Base-by-base conservation (phyloP, 1,140 invertebrate species). In the Drosophila lini region DNA sequence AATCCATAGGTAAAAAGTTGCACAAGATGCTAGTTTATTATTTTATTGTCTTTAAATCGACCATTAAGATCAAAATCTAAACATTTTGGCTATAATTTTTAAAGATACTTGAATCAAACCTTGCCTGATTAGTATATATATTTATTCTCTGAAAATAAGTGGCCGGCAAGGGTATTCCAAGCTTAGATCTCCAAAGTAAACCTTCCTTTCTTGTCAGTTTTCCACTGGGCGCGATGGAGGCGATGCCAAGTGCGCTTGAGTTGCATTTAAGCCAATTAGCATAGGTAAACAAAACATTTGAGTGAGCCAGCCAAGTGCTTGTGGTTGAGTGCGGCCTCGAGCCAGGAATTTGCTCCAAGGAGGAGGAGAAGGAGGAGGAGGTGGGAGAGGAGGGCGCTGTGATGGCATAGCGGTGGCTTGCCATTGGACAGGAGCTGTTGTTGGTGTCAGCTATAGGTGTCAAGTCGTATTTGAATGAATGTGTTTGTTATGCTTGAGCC, bases 271-370 rank as follows among this genome's bases (percentile, higher is more conserved):
- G 85, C 84, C 84, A 89, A 89, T 89, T 89, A 89, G 84, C 84
- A 89, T 89, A 89, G 84, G 84, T 89, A 89, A 89, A 89, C 84
- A 89, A 88, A 89, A 89, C 84, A 89, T 89, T 84, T 84, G 84
- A 89, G 85, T 84, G 84, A 88, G 84, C 84, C 80, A 67, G 80
- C 73, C 83, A 88, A 86, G 83, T 83, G 83, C 61, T 71, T 88
- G 78, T 77, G 76, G 84, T 74, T 80, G 75, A 88, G 82, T 88
- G 74, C 56, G 83, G 71, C 64, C 69, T 75, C 57, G 45, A 52
- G 78, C 41, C 40, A 68, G 57, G 56, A 68, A 77, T 59, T 41
- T 25, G 57, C 50, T 42, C 38, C 31, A 42, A 56, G 44, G 34
- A 22, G 55, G 47, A 11, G 41, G 53, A 19, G 22, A n/a, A n/a